A percentile compares a stretch with the other conserved stretches of the same genome.
Evolutionary conservation across 2,113 vertebrate species (phyloP).

Genomic region (Coptodon bakossiorum): DNA sequence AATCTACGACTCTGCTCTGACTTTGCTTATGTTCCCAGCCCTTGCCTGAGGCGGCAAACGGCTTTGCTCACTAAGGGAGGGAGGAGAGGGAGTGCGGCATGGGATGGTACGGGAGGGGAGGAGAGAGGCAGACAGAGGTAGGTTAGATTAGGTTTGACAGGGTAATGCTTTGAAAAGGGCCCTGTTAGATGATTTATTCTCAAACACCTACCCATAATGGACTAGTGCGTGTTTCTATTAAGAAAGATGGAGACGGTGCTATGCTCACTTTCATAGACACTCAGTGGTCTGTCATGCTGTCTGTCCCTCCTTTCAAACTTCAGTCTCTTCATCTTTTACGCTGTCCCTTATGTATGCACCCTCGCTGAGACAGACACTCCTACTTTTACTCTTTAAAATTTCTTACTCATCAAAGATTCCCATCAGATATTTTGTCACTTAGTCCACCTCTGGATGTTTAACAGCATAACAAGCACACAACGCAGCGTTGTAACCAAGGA

Average conservation of each 20-base stretch:
- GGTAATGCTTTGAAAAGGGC: constrained; percentile 65
- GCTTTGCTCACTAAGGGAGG: constrained; percentile 60
- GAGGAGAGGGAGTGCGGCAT: neutral
- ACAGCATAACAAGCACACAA: neutral
- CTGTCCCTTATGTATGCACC: constrained; percentile 15
- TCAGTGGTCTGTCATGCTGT: constrained; percentile 13
- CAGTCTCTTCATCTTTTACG: constrained; percentile 22
- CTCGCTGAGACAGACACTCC: constrained; percentile 34
- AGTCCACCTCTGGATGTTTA: constrained; percentile 3
- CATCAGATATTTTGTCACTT: constrained; percentile 22
- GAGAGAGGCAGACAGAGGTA: constrained; percentile 34
- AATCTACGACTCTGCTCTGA: constrained; percentile 50
- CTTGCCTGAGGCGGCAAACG: constrained; percentile 69
- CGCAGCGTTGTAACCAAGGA: constrained; percentile 2
- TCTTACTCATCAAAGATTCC: constrained; percentile 25
- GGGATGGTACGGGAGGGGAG: constrained; percentile 14
- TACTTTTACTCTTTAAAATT: neutral
- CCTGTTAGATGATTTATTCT: constrained; percentile 69
- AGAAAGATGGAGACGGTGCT: constrained; percentile 35
- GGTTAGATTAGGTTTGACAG: constrained; percentile 69
- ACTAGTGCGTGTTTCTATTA: constrained; percentile 56
- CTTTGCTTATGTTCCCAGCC: constrained; percentile 70
- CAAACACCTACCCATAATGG: constrained; percentile 59
- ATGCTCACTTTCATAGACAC: constrained; percentile 46
- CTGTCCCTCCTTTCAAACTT: constrained; percentile 27